Evolutionary conservation across 1,140 invertebrate species (phyloP).

Genomic region (Branchinecta lynchi): DNA sequence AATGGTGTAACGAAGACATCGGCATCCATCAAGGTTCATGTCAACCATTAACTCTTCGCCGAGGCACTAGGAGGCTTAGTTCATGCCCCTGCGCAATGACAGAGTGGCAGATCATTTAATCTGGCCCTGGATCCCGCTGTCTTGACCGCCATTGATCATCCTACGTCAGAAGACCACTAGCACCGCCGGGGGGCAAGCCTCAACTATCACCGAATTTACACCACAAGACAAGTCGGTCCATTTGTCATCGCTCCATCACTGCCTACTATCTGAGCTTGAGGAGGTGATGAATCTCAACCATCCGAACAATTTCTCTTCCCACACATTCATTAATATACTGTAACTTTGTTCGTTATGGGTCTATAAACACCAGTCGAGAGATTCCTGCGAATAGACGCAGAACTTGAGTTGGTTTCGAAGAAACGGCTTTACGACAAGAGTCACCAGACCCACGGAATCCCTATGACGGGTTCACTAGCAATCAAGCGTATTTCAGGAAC

Average conservation of each 20-base stretch:
- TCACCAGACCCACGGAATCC: no score
- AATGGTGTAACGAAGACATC: neutral
- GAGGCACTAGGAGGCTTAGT: neutral
- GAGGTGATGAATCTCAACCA: no score
- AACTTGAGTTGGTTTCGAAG: no score
- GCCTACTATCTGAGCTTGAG: neutral
- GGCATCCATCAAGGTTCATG: neutral
- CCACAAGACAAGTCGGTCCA: neutral
- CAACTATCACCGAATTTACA: conserved; percentile 9
- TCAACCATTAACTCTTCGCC: neutral
- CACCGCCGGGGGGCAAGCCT: neutral
- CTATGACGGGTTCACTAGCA: no score
- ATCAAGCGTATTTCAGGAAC: no score
- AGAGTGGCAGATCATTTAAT: conserved; percentile 7
- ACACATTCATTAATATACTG: no score
- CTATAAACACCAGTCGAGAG: no score
- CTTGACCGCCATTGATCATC: conserved; percentile 3
- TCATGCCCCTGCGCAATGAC: neutral
- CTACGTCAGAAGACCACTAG: neutral
- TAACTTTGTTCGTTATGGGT: no score
- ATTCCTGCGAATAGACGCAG: no score
- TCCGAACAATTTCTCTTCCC: no score
- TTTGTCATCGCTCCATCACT: neutral
- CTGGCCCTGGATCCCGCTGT: neutral
- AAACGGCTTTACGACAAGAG: no score